A percentile compares a stretch with the other conserved stretches of the same genome.
Evolutionary conservation across 2,888 invertebrate genomes (phyloP).

Genomic region (Apeira syringaria): DNA sequence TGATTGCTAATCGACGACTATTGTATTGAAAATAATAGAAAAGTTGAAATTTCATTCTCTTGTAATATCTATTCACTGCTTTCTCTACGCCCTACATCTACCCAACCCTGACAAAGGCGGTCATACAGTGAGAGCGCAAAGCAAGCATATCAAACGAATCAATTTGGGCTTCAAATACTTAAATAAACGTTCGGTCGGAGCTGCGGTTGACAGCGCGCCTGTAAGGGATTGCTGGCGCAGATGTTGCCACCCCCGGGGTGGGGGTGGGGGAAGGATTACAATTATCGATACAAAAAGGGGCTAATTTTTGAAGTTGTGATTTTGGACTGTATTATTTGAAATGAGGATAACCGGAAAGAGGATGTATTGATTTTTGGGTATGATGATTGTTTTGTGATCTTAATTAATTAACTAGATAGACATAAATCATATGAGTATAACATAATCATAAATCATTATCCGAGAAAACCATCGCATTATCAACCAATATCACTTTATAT

Average conservation of each 20-base stretch:
- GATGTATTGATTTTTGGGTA: too few species aligned
- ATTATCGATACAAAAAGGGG: slow-evolving; percentile 47
- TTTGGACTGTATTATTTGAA: not conserved
- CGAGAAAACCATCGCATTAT: too few species aligned
- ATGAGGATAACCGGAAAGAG: too few species aligned
- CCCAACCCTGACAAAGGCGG: slow-evolving; percentile 11
- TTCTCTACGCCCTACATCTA: slow-evolving; percentile 19
- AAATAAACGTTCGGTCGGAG: slow-evolving; percentile 53
- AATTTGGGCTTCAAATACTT: slow-evolving; percentile 68
- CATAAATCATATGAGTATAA: too few species aligned
- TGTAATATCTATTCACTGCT: too few species aligned
- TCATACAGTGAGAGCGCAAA: slow-evolving; percentile 9
- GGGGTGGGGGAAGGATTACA: slow-evolving; percentile 42
- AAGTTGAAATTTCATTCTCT: too few species aligned
- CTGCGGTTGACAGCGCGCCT: slow-evolving; percentile 72
- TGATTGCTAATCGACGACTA: too few species aligned
- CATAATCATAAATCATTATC: too few species aligned
- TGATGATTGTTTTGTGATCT: too few species aligned
- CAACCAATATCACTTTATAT: too few species aligned
- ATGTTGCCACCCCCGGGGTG: slow-evolving; percentile 38
- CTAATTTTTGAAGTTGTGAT: slow-evolving; percentile 27
- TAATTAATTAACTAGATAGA: too few species aligned
- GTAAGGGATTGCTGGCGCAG: slow-evolving; percentile 65
- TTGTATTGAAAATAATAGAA: too few species aligned
- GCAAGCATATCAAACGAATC: slow-evolving; percentile 66